Evolutionary conservation across 2,888 invertebrate genomes (phyloP), one percentile per base, ranked within the genome.

Genomic region (Campoplex capitator): DNA sequence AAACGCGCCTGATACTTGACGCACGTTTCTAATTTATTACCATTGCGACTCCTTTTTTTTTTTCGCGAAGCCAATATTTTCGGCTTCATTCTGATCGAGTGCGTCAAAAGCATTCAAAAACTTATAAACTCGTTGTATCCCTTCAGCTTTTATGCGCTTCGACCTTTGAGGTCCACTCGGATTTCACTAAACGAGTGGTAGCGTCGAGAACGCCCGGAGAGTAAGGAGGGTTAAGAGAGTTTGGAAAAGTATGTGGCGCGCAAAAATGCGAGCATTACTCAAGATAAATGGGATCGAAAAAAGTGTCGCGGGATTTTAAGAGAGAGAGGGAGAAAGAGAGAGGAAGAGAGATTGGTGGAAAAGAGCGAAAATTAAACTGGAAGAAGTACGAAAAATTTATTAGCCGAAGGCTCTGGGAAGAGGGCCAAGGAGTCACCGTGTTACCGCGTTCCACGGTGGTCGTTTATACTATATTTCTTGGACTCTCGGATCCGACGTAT

Each of bases 361-460:
- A 73, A 48, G 54, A 32, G 75, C 48, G 42, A 70, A 83, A 76
- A 32, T n/a, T 48, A n/a, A 70, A 76, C 58, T 32, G 67, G 54
- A 71, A 62, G 71, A 62, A 74, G 68, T n/a, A 65, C n/a, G 67
- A 84, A 68, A 58, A 58, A 84, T 84, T 79, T 80, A 84, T 84
- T 75, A 70, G 80, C 75, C 51, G 62, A 68, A 58, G 75, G 76
- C 68, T 48, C 54, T 16, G 28, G 54, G 74, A 74, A 84, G 84
- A 78, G 67, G 78, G 78, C 84, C 84, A 68, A 74, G 45, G 51
- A 79, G 84, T 79, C 68, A 79, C 78, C 67, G 84, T 70, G 79
- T 84, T 80, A 84, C 79, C 70, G 79, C 79, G 84, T 84, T 80
- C 84, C 84, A 76, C 80, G 80, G 76, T 76, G 76, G 65, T 85